Base-by-base conservation (phyloP, 2,797 vertebrate genomes). In the Paguma larvata region DNA sequence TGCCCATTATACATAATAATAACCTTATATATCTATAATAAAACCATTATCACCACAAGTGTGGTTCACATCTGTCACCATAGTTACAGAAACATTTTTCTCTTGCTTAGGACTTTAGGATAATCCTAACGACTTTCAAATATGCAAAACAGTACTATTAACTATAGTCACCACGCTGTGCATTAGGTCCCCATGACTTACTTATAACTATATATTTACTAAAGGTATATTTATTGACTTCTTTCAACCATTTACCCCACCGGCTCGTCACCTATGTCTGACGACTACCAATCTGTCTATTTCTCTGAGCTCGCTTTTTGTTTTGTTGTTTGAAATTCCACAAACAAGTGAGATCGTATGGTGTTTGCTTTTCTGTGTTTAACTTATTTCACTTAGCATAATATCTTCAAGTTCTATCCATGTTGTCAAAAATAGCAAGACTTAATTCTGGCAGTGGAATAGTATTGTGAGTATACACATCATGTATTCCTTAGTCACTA, bases 201-300 rank as follows among this genome's bases (percentile, higher is more conserved):
- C 8, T 56, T 56, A 21, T 56, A 56, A 56, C 7, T 56, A 56
- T 21, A 56, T 21, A 56, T 56, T 21, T 21, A 21, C 53, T 56
- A 56, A 56, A 56, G 53, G 7, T 21, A 21, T 18, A 21, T 6
- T 56, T 19, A 56, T 56, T 21, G 38, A 25, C 8, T 10, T 30
- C 30, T 3, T 88, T 59, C 11, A 53, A 67, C 1, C 0, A 5
- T 70, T 23, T 9, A 23, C 18, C 12, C 19, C 38, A 56, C 27
- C 34, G 8, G 25, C 27, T 30, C 16, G 6, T 30, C 10, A 3
- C 46, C 18, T 44, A 27, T 11, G 15, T 44, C 30, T 23, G 80
- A 32, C 19, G 25, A 34, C 44, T 23, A 9, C 63, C 62, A 34
- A 18, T 62, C 53, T 46, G 30, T 46, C 38, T 46, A 5, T 34